A percentile compares a stretch with the other conserved stretches of the same genome.
Evolutionary conservation across 2,113 vertebrate genomes (phyloP).

Genomic region (Erythrolamprus reginae): DNA sequence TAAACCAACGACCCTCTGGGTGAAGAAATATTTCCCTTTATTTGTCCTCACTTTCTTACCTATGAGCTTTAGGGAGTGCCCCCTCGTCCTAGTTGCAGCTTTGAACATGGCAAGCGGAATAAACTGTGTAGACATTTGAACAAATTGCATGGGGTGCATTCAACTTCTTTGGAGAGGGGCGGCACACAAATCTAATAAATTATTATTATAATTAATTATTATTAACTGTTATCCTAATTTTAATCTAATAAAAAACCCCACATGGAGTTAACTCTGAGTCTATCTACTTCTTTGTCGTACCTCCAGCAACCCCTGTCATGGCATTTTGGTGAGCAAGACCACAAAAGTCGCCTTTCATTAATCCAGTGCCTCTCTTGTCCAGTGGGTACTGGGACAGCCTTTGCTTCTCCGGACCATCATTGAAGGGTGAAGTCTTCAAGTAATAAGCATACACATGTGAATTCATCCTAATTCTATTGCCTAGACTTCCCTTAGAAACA

Average conservation of each 20-base stretch:
- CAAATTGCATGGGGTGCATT: background rate
- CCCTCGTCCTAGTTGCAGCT: too few relatives aligned
- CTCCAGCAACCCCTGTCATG: background rate
- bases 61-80: too few relatives aligned
- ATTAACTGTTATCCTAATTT: background rate
- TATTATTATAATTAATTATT: too few relatives aligned
- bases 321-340: background rate
- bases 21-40: too few relatives aligned
- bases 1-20: too few relatives aligned
- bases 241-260: background rate
- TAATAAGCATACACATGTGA: background rate
- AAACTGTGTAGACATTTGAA: background rate
- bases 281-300: background rate
- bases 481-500: background rate
- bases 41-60: too few relatives aligned
- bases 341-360: background rate
- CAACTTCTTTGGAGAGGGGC: too few relatives aligned
- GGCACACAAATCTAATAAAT: too few relatives aligned
- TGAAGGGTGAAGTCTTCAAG: background rate
- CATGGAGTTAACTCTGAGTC: background rate
- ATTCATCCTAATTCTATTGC: background rate
- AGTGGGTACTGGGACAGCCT: background rate
- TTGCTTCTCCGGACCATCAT: background rate
- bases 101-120: background rate
- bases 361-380: background rate